Base-by-base conservation (phyloP, 2,113 vertebrate genomes). In the Engystomops pustulosus region DNA sequence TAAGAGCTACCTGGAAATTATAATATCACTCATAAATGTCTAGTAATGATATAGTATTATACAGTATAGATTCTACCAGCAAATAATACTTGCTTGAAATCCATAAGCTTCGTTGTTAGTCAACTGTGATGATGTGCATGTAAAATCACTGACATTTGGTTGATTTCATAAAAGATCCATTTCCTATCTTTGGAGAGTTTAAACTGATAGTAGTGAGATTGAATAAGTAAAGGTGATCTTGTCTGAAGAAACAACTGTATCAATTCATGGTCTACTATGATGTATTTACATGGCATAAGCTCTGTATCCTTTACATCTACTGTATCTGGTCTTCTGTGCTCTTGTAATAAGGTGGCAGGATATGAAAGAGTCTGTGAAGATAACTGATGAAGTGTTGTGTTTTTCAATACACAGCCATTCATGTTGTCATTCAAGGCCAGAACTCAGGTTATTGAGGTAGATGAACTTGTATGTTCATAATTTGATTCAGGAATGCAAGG, bases 401-500 rank as follows among this genome's bases (percentile, higher is more conserved):
- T 53, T 77, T 77, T 77, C 45, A 69, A 49, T 55, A 38, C n/a
- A 38, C 44, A 68, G 72, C n/a, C 74, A 84, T 53, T 68, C 17
- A 55, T 84, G 8, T 70, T 77, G 71, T n/a, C 23, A 53, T 68
- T 84, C 15, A 75, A 75, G 25, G n/a, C 53, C 36, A 67, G 60
- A n/a, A 51, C 6, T n/a, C 34, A 44, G 82, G 47, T 84, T 77
- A 84, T 27, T 41, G 74, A 84, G 82, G 74, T 69, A 74, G 32
- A 15, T 84, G 62, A 78, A 84, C 82, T 44, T 70, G 82, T 27
- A 25, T 77, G 51, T 25, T 84, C 45, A 30, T 78, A 84, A 84
- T 74, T 69, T 84, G 74, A 78, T 84, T 84, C 60, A 68, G 9
- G 69, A 74, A 78, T 84, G 47, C 82, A 78, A 69, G 82, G 32